These are phyloP conservation scores for Rhinolophus ferrumequinum DNA, from an alignment of 2,113 vertebrate genomes.

Conservation along the genomic window DNA sequence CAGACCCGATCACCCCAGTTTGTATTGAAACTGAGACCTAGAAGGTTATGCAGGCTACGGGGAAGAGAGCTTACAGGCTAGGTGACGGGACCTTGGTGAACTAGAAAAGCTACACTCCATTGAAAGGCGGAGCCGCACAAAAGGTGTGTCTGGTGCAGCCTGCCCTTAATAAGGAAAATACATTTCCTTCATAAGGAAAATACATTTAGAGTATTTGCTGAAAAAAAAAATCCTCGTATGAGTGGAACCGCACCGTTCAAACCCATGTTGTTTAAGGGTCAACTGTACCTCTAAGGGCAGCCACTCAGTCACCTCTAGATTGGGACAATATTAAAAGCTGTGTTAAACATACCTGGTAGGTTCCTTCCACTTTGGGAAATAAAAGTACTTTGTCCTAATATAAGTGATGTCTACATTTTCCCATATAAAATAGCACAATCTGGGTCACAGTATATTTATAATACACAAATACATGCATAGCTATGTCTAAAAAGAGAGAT, in stretches of 20 bases:
- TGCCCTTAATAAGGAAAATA: too few relatives aligned
- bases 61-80: neutral
- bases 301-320: neutral
- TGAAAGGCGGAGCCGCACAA: too few relatives aligned
- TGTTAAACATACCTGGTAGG: neutral
- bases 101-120: neutral
- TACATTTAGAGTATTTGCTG: neutral
- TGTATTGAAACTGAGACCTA: neutral
- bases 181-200: neutral
- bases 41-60: neutral
- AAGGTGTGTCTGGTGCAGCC: fast-evolving
- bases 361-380: slow-evolving; percentile 1
- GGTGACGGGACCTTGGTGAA: too few relatives aligned
- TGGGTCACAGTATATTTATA: neutral
- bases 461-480: neutral
- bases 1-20: neutral
- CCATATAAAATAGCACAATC: neutral
- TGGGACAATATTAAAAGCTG: neutral
- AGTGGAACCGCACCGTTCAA: neutral
- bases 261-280: neutral
- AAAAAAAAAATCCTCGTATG: neutral
- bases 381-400: slow-evolving; percentile 44
- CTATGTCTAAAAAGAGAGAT: neutral
- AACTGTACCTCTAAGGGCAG: neutral
- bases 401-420: neutral